Conservation (phyloP, 2,797 vertebrate genomes). For the Neosilurus mollespiculum region DNA sequence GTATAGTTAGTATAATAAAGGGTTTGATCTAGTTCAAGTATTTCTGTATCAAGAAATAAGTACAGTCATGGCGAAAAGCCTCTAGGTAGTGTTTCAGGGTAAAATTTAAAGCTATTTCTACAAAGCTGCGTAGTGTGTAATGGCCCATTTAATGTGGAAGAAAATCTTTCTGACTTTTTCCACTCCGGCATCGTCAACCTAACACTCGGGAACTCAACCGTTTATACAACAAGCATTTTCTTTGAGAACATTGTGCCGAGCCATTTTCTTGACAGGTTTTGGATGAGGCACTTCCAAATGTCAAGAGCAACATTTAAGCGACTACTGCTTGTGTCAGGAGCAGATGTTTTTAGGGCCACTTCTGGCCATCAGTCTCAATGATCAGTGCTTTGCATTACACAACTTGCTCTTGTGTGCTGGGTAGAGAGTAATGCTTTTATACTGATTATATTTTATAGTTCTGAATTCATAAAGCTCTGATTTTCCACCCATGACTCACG, state of each 20-base stretch:
- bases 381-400: background rate
- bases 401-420: background rate
- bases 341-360: background rate
- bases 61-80: background rate
- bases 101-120: background rate
- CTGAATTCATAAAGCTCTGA: no score
- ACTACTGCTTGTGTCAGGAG: background rate
- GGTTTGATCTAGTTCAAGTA: background rate
- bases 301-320: conserved; percentile 2
- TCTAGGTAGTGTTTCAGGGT: background rate
- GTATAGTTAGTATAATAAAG: no score
- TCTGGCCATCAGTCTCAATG: background rate
- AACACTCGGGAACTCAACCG: background rate
- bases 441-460: no score
- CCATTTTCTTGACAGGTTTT: conserved; percentile 18
- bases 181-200: background rate
- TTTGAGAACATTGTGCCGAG: background rate
- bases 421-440: background rate
- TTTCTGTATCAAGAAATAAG: no score
- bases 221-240: conserved; percentile 9
- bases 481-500: no score
- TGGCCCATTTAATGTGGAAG: conserved; percentile 13
- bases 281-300: conserved; percentile 8
- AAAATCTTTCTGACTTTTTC: conserved; percentile 24
- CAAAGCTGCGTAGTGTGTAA: background rate